Evolutionary conservation across 2,113 vertebrate genomes (phyloP), one percentile per base, ranked within the genome.

Genomic region (Phylloscopus trochilus): DNA sequence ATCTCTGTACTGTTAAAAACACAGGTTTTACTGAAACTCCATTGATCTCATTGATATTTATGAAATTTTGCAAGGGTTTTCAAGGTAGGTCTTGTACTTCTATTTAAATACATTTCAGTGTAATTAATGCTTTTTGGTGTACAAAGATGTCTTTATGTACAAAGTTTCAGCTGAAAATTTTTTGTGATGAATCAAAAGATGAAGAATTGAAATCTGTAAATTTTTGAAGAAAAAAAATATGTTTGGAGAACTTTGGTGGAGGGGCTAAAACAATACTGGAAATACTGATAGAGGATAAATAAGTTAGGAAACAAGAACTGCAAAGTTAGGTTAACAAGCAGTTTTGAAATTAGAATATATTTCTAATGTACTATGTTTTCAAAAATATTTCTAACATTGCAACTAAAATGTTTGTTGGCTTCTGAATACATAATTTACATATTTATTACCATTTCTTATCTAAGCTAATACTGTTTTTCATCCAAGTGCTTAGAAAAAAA

Each of bases 201-300:
- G 77, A 74, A 73, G 12, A 9, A 46, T 21, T 56, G 13, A 92
- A 62, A 78, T 51, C 2, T 19, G 13, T 41, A 13, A 6, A 11
- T 11, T 33, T 64, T 60, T 83, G 9, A 60, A 73, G 41, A 41
- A 10, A 59, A 6, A 59, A 43, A 51, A 31, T 6, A 31, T 6
- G 5, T 17, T 52, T 0, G 3, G 24, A 70, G 0, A 49, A 35
- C 2, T 52, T 35, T 53, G 6, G 6, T 0, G 0, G 4, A 3
- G 13, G 8, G 5, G 13, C 41, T 41, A 41, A 46, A 47, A 55
- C 24, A 6, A 16, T 56, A 70, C 9, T 15, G 67, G 21, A 89
- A 81, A 82, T 62, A 46, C 11, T 69, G 53, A 66, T 2, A 7
- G 7, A 69, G 6, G 5, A 41, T 43, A 85, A 62, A 66, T 44